A percentile compares a stretch with the other conserved stretches of the same genome.
Conservation (phyloP, 2,113 vertebrate genomes). For the Malurus melanocephalus region DNA sequence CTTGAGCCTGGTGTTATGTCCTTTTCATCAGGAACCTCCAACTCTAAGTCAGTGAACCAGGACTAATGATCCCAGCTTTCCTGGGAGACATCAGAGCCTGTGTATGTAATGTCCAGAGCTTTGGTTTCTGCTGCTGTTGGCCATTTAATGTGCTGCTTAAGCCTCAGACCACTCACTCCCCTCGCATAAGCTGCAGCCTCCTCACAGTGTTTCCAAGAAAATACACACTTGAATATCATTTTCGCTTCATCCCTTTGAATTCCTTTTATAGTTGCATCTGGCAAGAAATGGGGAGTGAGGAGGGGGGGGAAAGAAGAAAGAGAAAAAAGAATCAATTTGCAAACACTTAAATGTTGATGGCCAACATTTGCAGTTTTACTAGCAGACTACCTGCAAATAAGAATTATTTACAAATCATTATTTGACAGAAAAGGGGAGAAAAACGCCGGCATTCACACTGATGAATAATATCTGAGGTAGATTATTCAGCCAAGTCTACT, state of each 20-base stretch:
- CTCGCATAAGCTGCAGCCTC: background rate
- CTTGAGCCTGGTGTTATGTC: constrained; percentile 55
- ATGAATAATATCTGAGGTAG: background rate
- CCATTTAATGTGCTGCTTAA: constrained; percentile 43
- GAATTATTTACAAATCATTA: background rate
- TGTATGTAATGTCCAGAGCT: constrained; percentile 23
- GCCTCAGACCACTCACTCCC: constrained; percentile 24
- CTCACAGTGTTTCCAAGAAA: constrained; percentile 17
- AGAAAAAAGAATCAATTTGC: background rate
- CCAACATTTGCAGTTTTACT: background rate
- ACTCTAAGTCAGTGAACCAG: constrained; percentile 60
- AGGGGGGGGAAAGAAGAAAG: fast-evolving
- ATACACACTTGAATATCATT: constrained; percentile 8
- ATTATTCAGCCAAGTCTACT: constrained; percentile 41
- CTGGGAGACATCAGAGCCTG: constrained; percentile 48
- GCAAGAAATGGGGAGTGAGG: background rate
- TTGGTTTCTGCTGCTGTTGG: constrained; percentile 26
- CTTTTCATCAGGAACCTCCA: constrained; percentile 62
- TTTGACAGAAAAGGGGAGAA: background rate
- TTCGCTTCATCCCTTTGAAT: background rate
- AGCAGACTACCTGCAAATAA: background rate
- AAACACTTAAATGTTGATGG: background rate
- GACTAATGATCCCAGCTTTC: constrained; percentile 67
- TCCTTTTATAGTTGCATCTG: constrained; percentile 4
- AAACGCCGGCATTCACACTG: background rate